Evolutionary conservation across 1,140 invertebrate genomes (phyloP).

Genomic region (Sweltsa coloradensis): DNA sequence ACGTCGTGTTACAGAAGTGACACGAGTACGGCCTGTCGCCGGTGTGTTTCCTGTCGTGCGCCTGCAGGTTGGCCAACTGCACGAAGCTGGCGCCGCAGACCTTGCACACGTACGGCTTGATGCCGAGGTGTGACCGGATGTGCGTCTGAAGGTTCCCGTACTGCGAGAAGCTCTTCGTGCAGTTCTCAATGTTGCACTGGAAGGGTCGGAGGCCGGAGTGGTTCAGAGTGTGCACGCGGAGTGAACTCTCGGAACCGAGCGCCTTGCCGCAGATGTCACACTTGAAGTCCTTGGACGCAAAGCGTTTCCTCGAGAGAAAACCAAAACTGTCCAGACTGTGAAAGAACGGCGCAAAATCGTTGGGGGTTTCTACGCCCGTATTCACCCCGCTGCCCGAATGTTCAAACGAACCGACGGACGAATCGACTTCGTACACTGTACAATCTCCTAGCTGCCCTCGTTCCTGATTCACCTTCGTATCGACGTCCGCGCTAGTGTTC

Average conservation of each 20-base stretch:
- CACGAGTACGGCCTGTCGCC: constrained; percentile 62
- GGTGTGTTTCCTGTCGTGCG: constrained; percentile 51
- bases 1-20: constrained; percentile 56
- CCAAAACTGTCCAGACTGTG: no score
- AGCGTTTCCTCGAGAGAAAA: no score
- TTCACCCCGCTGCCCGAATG: no score
- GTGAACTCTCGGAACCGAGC: not conserved
- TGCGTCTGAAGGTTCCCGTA: constrained; percentile 40
- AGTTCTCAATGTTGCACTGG: constrained; percentile 60
- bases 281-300: constrained; percentile 19
- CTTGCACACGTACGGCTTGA: constrained; percentile 29
- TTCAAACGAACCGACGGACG: no score
- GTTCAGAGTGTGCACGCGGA: constrained; percentile 25
- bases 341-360: no score
- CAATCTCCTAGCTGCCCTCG: no score
- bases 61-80: constrained; percentile 42
- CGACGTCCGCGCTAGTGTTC: no score
- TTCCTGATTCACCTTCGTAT: no score
- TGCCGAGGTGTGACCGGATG: constrained; percentile 54
- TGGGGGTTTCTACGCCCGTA: no score
- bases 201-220: constrained; percentile 25
- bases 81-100: constrained; percentile 34
- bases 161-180: constrained; percentile 49
- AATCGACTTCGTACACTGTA: no score
- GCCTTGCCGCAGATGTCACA: constrained; percentile 23